Conservation (phyloP, 2,888 invertebrate species). For the Protodeltote pygarga region DNA sequence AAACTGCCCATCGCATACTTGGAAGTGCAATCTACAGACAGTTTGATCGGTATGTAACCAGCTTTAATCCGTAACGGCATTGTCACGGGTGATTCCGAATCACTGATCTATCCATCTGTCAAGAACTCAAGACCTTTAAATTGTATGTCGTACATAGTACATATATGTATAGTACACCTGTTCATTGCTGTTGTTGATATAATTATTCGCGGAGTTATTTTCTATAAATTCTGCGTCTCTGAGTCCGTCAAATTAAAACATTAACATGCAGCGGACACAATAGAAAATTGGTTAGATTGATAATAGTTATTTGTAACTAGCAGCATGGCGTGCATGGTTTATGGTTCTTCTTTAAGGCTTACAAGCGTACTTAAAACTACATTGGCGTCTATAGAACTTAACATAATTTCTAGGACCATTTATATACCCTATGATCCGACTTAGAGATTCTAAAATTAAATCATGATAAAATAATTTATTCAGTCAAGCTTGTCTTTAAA, state of each 20-base stretch:
- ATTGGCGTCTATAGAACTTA: too few relatives aligned
- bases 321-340: too few relatives aligned
- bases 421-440: too few relatives aligned
- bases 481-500: too few relatives aligned
- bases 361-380: too few relatives aligned
- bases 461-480: too few relatives aligned
- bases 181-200: not conserved
- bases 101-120: constrained; percentile 15
- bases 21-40: constrained; percentile 47
- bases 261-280: too few relatives aligned
- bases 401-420: too few relatives aligned
- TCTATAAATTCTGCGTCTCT: not conserved
- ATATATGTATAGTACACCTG: constrained; percentile 8
- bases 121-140: constrained; percentile 5
- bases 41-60: constrained; percentile 33
- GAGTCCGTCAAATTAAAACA: not conserved
- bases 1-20: constrained; percentile 64
- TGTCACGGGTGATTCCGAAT: constrained; percentile 23
- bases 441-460: too few relatives aligned
- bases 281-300: too few relatives aligned
- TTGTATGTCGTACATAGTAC: too few relatives aligned
- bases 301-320: not conserved
- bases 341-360: too few relatives aligned
- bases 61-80: constrained; percentile 28
- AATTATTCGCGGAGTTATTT: not conserved